These are phyloP conservation scores for Brachionus koreanus DNA, from an alignment of 1,140 invertebrate genomes.

Conservation along the genomic window DNA sequence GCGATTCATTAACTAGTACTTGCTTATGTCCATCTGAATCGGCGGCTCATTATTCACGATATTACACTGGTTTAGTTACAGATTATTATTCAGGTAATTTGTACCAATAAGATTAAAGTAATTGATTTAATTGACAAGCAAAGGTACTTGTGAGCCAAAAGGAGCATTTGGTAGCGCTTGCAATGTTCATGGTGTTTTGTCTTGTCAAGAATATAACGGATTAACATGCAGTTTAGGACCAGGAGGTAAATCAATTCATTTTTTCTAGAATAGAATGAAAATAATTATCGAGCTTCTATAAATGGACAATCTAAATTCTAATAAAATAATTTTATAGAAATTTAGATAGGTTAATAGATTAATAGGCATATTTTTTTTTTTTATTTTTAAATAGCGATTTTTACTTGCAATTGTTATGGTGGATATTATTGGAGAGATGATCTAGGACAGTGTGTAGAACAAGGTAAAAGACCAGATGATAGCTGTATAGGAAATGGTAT, in stretches of 20 bases:
- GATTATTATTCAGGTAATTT: constrained; percentile 10
- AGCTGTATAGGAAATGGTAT: not conserved
- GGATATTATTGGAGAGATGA: constrained; percentile 31
- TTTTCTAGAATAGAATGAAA: too few species aligned
- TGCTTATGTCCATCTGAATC: constrained; percentile 28
- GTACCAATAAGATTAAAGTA: not conserved
- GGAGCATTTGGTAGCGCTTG: not conserved
- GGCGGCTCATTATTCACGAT: not conserved
- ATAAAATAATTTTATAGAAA: not conserved
- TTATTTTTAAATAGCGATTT: not conserved
- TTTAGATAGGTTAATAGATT: not conserved
- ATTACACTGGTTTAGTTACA: constrained; percentile 12
- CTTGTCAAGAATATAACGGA: constrained; percentile 32
- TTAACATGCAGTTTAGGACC: not conserved
- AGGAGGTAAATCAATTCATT: not conserved
- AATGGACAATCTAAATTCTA: too few species aligned
- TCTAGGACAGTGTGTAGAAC: not conserved
- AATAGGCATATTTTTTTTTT: not conserved
- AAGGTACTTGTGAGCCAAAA: constrained; percentile 18
- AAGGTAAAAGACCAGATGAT: not conserved
- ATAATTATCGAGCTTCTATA: too few species aligned
- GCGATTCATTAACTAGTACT: constrained; percentile 33
- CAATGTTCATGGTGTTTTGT: not conserved
- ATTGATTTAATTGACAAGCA: not conserved
- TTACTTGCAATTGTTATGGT: constrained; percentile 14